These are phyloP conservation scores for Sminthurides aquaticus DNA, from an alignment of 2,888 invertebrate genomes.

Conservation along the genomic window DNA sequence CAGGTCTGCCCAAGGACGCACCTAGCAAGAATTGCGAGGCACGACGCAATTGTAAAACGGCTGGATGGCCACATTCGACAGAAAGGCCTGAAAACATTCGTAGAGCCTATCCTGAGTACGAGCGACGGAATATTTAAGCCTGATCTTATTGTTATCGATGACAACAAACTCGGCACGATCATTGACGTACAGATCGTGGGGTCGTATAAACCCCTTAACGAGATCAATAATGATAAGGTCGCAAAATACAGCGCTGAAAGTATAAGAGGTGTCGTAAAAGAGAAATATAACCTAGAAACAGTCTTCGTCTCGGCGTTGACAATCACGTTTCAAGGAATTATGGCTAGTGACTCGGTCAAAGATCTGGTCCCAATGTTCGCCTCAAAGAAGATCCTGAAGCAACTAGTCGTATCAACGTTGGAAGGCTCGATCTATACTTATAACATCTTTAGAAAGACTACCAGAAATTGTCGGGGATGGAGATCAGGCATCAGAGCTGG, in stretches of 20 bases:
- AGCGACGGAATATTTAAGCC: not conserved
- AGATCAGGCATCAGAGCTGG: no score
- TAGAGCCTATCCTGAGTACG: not conserved
- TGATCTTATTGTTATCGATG: conserved; percentile 2
- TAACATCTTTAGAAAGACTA: not conserved
- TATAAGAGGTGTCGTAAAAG: not conserved
- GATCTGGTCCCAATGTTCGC: not conserved
- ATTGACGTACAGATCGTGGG: not conserved
- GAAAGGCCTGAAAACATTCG: not conserved
- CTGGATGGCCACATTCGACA: not conserved
- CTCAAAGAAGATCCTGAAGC: not conserved
- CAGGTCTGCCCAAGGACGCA: not conserved
- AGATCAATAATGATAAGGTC: not conserved
- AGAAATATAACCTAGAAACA: not conserved
- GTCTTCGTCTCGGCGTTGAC: not conserved
- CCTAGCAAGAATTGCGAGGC: not conserved
- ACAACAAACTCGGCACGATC: not conserved
- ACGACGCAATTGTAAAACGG: not conserved
- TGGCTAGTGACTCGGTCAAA: not conserved
- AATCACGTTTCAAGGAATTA: not conserved
- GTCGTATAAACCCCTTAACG: not conserved
- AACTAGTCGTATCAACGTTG: not conserved
- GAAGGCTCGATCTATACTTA: not conserved
- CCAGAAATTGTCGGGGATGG: not conserved
- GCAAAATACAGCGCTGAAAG: not conserved